A percentile compares a stretch with the other conserved stretches of the same genome.
Conservation (phyloP, 2,888 invertebrate species). For the Trissolcus japonicus region DNA sequence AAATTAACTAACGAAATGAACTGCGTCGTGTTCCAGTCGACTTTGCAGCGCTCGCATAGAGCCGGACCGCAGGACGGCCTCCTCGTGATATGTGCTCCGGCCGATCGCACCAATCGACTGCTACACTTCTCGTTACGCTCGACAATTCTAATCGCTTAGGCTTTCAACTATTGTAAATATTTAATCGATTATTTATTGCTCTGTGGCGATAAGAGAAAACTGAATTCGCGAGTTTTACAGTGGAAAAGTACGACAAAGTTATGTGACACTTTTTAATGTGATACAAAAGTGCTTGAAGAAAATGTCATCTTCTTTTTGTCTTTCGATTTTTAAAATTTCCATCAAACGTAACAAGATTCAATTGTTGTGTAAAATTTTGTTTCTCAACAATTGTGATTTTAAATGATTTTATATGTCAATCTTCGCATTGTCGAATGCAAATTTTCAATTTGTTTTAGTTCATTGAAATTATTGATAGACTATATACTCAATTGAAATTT, state of each 20-base stretch:
- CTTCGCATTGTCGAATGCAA: too few species aligned
- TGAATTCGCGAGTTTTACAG: slow-evolving; percentile 1
- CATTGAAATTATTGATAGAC: too few species aligned
- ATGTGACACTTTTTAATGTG: background rate
- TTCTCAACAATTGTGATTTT: too few species aligned
- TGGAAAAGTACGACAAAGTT: background rate
- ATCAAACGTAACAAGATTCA: too few species aligned
- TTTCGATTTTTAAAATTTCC: too few species aligned
- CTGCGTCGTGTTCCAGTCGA: slow-evolving; percentile 10
- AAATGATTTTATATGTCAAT: too few species aligned
- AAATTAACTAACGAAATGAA: slow-evolving; percentile 4
- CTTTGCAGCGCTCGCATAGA: background rate
- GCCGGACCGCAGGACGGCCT: slow-evolving; percentile 10
- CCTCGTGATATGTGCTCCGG: slow-evolving; percentile 9
- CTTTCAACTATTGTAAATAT: slow-evolving; percentile 27
- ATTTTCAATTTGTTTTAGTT: too few species aligned
- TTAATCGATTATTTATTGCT: slow-evolving; percentile 24
- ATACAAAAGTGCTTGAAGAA: background rate
- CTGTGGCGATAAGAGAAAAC: background rate
- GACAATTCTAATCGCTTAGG: slow-evolving; percentile 1
- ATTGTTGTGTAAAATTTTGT: too few species aligned
- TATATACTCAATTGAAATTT: too few species aligned
- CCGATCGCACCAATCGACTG: slow-evolving; percentile 19
- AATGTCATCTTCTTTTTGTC: background rate
- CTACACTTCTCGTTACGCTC: slow-evolving; percentile 9